Conservation (phyloP, 2,797 vertebrate species). For the Hipposideros larvatus region DNA sequence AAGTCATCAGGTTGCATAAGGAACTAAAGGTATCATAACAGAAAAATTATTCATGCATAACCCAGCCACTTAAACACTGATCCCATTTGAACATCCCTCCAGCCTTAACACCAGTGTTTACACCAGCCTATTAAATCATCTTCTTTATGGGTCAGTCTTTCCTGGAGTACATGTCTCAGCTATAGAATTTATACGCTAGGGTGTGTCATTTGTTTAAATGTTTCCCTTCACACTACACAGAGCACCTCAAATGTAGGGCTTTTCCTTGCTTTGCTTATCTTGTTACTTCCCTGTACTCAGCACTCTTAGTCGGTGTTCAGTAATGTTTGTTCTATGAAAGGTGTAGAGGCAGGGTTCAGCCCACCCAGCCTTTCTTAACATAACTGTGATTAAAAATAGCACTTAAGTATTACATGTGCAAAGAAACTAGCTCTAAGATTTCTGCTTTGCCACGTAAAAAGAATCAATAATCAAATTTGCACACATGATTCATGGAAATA, state of each 20-base stretch:
- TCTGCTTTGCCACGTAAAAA: conserved; percentile 29
- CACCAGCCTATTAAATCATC: not conserved
- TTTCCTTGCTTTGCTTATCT: not conserved
- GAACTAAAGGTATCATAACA: not conserved
- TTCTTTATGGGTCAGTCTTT: not conserved
- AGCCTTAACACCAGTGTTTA: not conserved
- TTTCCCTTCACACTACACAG: not conserved
- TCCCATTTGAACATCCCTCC: not conserved
- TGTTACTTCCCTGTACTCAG: not conserved
- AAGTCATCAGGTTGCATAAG: not conserved
- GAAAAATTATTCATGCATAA: not conserved
- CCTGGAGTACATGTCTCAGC: not conserved
- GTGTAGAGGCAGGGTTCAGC: not conserved
- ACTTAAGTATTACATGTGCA: not conserved
- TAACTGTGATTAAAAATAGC: conserved; percentile 55
- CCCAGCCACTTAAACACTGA: not conserved
- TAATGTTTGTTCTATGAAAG: conserved; percentile 40
- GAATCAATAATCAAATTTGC: conserved; percentile 24
- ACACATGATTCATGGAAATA: not conserved
- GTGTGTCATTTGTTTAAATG: not conserved
- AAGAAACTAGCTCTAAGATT: conserved; percentile 19
- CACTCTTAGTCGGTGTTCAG: not conserved
- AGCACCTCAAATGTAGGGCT: not conserved
- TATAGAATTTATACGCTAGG: not conserved
- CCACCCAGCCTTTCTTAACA: not conserved